Evolutionary conservation across 2,888 invertebrate species (phyloP).

Genomic region (Philonicus albiceps): DNA sequence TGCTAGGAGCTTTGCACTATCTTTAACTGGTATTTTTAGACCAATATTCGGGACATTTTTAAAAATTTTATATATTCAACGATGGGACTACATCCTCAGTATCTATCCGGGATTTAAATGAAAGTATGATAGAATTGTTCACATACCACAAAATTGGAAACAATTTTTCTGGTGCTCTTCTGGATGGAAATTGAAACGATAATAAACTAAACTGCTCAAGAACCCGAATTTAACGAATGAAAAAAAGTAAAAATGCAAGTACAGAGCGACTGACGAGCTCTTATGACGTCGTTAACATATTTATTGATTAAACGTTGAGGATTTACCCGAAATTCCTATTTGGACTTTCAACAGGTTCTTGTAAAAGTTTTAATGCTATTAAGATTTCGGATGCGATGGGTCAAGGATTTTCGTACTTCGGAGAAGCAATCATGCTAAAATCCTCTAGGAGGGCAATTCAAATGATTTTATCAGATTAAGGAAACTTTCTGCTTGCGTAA

Average conservation of each 20-base stretch:
- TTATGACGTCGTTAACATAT: constrained; percentile 9
- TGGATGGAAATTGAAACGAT: background rate
- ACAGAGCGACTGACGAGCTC: background rate
- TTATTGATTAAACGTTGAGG: constrained; percentile 1
- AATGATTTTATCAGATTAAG: constrained; percentile 23
- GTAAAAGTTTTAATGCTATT: constrained; percentile 23
- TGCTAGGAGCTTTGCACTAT: background rate
- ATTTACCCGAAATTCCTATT: background rate
- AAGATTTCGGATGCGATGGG: constrained; percentile 22
- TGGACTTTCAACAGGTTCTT: constrained; percentile 8
- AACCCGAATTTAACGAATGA: background rate
- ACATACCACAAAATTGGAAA: background rate
- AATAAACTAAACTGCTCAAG: background rate
- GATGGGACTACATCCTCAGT: background rate
- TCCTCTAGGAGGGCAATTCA: constrained; percentile 11
- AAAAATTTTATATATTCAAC: background rate
- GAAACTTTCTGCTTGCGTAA: constrained; percentile 19
- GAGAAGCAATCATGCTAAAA: constrained; percentile 16
- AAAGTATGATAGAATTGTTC: background rate
- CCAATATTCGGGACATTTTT: background rate
- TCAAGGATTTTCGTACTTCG: constrained; percentile 9
- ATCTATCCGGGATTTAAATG: background rate
- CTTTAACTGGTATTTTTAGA: background rate
- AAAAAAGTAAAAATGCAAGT: background rate
- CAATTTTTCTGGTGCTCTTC: background rate